These are phyloP conservation scores for Palloptera scutellata DNA, from an alignment of 2,888 invertebrate genomes.

Conservation along the genomic window DNA sequence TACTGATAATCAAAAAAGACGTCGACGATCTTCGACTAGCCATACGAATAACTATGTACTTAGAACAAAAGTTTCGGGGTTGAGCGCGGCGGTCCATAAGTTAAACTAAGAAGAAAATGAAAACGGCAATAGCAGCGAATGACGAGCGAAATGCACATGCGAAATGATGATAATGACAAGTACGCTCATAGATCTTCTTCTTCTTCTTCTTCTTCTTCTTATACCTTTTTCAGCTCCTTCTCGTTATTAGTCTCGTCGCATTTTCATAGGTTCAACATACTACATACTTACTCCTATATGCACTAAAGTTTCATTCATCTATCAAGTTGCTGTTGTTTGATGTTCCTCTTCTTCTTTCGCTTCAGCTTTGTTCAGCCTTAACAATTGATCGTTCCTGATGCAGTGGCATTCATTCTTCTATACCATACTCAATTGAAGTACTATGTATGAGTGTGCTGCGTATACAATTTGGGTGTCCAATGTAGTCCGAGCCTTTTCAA, in stretches of 20 bases:
- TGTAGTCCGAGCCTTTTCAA: neutral
- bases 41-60: neutral
- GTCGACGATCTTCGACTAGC: neutral
- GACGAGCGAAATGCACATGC: neutral
- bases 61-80: neutral
- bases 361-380: neutral
- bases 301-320: neutral
- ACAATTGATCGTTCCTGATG: neutral
- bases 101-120: neutral
- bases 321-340: neutral
- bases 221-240: neutral
- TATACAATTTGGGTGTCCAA: conserved; percentile 6
- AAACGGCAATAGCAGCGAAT: too few species aligned
- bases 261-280: neutral
- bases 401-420: neutral
- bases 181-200: neutral
- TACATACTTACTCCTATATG: neutral
- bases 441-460: neutral
- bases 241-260: conserved; percentile 2
- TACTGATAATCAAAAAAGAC: neutral
- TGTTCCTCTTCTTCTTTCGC: neutral
- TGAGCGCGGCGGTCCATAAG: neutral
- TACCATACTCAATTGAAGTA: too few species aligned
- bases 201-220: too few species aligned
- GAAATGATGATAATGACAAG: conserved; percentile 9